Conservation (phyloP, 2,113 vertebrate genomes). For the Platysteira castanea region DNA sequence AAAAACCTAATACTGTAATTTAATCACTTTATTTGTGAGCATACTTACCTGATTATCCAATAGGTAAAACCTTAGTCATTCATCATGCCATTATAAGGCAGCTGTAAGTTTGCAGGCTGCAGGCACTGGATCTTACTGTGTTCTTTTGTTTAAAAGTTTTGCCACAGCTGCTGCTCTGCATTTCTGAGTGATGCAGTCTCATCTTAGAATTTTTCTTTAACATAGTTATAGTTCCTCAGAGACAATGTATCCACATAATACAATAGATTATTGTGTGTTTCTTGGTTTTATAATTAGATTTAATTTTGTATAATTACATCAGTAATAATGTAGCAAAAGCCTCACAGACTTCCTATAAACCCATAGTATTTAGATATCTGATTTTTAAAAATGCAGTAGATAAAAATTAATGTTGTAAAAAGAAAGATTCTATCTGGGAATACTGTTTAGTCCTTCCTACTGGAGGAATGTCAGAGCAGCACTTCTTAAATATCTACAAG, state of each 20-base stretch:
- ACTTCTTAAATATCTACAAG: not conserved
- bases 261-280: not conserved
- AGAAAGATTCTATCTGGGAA: not conserved
- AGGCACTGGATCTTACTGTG: not conserved
- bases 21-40: not conserved
- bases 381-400: not conserved
- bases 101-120: not conserved
- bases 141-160: not conserved
- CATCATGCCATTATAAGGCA: not conserved
- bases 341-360: conserved; percentile 12
- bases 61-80: not conserved
- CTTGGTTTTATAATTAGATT: not conserved
- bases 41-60: not conserved
- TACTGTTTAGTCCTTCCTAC: not conserved
- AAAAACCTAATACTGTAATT: not conserved
- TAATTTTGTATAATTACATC: conserved; percentile 8
- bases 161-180: not conserved
- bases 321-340: conserved; percentile 8
- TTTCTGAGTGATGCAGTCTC: not conserved
- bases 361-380: not conserved
- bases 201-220: not conserved
- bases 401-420: not conserved
- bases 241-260: not conserved
- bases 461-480: not conserved
- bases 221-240: not conserved